Percentiles rank a stretch among this genome's conserved stretches.
These are phyloP conservation scores for Stegana nigrithorax DNA, from an alignment of 2,888 invertebrate genomes.

Conservation along the genomic window DNA sequence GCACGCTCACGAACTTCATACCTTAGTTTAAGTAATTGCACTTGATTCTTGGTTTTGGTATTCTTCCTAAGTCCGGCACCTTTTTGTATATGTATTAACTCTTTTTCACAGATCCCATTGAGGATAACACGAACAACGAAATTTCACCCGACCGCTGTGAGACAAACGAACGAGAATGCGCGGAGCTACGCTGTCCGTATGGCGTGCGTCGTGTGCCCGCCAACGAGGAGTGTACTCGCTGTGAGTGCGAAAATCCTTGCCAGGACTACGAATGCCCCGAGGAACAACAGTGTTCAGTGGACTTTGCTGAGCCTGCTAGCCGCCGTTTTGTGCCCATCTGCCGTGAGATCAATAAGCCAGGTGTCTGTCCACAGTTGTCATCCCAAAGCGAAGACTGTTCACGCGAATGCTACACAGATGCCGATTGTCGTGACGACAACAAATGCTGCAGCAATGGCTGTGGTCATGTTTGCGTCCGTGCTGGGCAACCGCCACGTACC, in stretches of 20 bases:
- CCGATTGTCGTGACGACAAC: constrained; percentile 80
- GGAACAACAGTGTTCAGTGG: constrained; percentile 78
- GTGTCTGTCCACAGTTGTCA: constrained; percentile 73
- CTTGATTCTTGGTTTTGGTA: constrained; percentile 22
- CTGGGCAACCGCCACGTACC: constrained; percentile 66
- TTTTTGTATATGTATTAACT: not conserved
- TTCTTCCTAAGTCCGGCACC: not conserved
- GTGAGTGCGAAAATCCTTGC: constrained; percentile 83
- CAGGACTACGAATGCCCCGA: constrained; percentile 72
- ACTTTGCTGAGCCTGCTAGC: constrained; percentile 64
- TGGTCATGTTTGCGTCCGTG: constrained; percentile 77
- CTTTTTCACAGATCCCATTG: constrained; percentile 33
- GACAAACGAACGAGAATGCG: constrained; percentile 74
- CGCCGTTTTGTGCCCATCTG: constrained; percentile 63
- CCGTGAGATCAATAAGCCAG: constrained; percentile 73
- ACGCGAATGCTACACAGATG: constrained; percentile 81
- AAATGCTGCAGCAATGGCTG: constrained; percentile 89
- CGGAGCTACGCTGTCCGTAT: constrained; percentile 76
- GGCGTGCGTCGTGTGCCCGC: constrained; percentile 76
- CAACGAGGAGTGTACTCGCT: constrained; percentile 75
- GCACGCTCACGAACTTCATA: constrained; percentile 44
- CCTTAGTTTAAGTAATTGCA: constrained; percentile 43
- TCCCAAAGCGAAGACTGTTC: constrained; percentile 73
- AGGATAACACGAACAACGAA: constrained; percentile 34
- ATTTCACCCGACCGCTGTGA: constrained; percentile 71